Percentiles rank a stretch among this genome's conserved stretches.
Evolutionary conservation across 2,113 vertebrate genomes (phyloP).

Genomic region (Catharus fuscescens): DNA sequence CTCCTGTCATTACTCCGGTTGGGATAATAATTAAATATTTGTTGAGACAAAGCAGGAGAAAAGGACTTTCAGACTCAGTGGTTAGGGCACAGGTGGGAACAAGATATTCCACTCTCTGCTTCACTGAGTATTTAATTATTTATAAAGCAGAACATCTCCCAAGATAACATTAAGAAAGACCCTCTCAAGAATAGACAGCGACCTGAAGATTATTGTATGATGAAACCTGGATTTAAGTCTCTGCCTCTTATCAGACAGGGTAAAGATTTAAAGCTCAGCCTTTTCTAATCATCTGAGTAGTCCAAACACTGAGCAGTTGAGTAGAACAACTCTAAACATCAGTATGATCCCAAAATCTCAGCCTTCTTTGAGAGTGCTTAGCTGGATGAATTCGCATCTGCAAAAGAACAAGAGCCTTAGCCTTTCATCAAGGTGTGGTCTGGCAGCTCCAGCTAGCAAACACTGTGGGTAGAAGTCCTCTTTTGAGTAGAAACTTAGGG

Average conservation of each 20-base stretch:
- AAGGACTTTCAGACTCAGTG: neutral
- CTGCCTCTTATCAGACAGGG: neutral
- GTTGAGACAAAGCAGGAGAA: neutral
- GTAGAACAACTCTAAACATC: neutral
- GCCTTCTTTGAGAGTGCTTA: neutral
- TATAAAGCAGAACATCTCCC: neutral
- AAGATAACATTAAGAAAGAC: neutral
- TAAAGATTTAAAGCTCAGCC: neutral
- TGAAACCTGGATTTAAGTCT: neutral
- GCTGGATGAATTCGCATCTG: neutral
- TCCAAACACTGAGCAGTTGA: neutral
- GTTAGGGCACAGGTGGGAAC: neutral
- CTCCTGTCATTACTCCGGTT: neutral
- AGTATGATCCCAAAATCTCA: neutral
- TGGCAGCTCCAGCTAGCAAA: neutral
- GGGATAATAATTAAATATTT: slow-evolving; percentile 26
- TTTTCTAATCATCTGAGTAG: neutral
- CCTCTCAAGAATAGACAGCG: neutral
- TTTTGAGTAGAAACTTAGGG: neutral
- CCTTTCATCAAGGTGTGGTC: neutral
- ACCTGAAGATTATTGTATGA: neutral
- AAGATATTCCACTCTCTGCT: slow-evolving; percentile 1
- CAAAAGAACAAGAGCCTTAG: neutral
- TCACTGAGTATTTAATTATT: slow-evolving; percentile 15
- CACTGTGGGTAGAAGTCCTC: fast-evolving